phyloP scores from a whole-genome alignment of 2,888 invertebrate genomes.

The Lithophane semibrunnea region DNA sequence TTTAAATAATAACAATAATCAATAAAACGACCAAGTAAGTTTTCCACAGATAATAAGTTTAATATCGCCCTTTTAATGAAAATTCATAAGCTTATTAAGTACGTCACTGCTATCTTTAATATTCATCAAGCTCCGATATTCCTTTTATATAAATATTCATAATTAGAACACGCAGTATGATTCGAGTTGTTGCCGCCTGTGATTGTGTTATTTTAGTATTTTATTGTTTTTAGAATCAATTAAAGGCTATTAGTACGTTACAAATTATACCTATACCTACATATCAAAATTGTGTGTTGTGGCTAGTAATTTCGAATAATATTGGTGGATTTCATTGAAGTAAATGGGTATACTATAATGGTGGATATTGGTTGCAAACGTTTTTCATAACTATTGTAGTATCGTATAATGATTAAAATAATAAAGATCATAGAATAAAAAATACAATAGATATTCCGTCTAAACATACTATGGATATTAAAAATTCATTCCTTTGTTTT shows the following conservation, averaged over 20 bases:
- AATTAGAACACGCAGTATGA: slow-evolving; percentile 29
- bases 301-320: not conserved
- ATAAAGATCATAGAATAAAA: too few species aligned
- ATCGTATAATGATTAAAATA: too few species aligned
- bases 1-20: not conserved
- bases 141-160: slow-evolving; percentile 12
- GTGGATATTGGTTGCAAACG: not conserved
- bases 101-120: slow-evolving; percentile 37
- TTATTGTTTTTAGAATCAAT: not conserved
- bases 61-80: slow-evolving; percentile 16
- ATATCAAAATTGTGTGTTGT: not conserved
- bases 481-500: too few species aligned
- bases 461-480: too few species aligned
- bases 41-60: slow-evolving; percentile 12
- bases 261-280: not conserved
- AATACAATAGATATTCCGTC: too few species aligned
- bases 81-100: slow-evolving; percentile 23
- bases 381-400: too few species aligned
- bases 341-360: not conserved
- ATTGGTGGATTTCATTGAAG: not conserved
- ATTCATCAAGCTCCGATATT: slow-evolving; percentile 40
- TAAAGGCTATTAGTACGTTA: too few species aligned
- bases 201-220: slow-evolving; percentile 19
- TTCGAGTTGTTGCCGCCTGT: not conserved
- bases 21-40: not conserved